Percentiles rank a stretch among this genome's conserved stretches.
Evolutionary conservation across 2,888 invertebrate genomes (phyloP).

Genomic region (Leptarthrus brevirostris): DNA sequence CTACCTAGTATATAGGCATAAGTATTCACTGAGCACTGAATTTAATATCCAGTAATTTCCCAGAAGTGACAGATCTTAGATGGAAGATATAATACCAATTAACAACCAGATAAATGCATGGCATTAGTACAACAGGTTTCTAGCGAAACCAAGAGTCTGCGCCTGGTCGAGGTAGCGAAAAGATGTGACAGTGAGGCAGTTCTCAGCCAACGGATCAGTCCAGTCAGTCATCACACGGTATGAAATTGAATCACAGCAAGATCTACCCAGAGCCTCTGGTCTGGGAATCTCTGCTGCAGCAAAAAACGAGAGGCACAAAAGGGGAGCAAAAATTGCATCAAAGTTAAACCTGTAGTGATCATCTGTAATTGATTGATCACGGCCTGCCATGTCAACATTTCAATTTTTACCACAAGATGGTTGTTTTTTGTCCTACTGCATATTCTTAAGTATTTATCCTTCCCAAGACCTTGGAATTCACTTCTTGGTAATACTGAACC

Average conservation of each 20-base stretch:
- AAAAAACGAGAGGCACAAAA: constrained; percentile 1
- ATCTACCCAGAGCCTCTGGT: background rate
- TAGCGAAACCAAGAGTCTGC: constrained; percentile 19
- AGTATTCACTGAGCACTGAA: background rate
- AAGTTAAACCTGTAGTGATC: constrained; percentile 27
- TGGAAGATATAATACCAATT: constrained; percentile 42
- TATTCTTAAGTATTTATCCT: constrained; percentile 5
- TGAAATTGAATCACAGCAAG: constrained; percentile 12
- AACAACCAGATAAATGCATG: constrained; percentile 41
- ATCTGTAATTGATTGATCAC: constrained; percentile 46
- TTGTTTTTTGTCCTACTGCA: background rate
- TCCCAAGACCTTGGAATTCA: constrained; percentile 22
- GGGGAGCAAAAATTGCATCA: background rate
- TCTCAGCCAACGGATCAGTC: constrained; percentile 35
- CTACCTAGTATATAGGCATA: background rate
- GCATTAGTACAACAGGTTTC: constrained; percentile 47
- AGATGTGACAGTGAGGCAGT: constrained; percentile 28
- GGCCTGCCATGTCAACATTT: constrained; percentile 47
- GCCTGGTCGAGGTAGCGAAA: background rate
- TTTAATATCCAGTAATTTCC: constrained; percentile 34
- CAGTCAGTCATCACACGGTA: constrained; percentile 14
- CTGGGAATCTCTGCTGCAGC: background rate
- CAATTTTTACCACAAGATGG: constrained; percentile 42
- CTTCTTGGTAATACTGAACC: background rate
- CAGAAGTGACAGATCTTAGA: constrained; percentile 33